Evolutionary conservation across 53 echinoderm and acorn worm species (phyloP).

Genomic region (Paracentrotus lividus): DNA sequence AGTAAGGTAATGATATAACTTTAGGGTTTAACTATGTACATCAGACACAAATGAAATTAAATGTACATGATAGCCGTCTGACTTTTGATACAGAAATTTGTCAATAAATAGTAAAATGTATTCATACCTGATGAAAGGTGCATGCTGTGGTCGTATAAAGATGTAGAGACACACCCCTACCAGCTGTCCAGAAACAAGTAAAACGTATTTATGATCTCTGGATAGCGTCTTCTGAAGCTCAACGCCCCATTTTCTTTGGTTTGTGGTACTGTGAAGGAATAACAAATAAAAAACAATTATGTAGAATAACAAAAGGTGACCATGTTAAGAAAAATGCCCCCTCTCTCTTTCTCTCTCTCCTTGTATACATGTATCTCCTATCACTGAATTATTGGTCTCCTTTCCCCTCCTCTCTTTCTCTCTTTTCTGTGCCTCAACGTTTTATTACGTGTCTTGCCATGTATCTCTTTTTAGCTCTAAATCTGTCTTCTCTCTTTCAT

Average conservation of each 20-base stretch:
- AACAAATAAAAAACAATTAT: not conserved
- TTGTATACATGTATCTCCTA: not conserved
- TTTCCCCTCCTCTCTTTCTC: not conserved
- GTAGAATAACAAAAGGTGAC: not conserved
- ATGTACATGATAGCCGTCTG: too few relatives aligned
- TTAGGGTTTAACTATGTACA: too few relatives aligned
- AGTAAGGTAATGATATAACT: too few relatives aligned
- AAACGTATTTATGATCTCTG: constrained; percentile 88
- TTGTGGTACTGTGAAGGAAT: constrained; percentile 72
- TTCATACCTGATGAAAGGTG: constrained; percentile 87
- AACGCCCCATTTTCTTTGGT: constrained; percentile 89
- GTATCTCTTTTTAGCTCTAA: not conserved
- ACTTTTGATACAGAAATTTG: too few relatives aligned
- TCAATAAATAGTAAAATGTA: not conserved
- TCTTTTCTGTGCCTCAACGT: not conserved
- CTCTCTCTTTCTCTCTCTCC: too few relatives aligned
- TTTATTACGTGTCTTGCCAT: too few relatives aligned
- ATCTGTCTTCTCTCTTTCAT: too few relatives aligned
- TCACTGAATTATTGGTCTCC: not conserved
- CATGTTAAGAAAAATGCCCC: too few relatives aligned
- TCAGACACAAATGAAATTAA: too few relatives aligned
- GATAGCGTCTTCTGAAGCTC: constrained; percentile 92
- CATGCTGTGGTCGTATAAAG: constrained; percentile 89
- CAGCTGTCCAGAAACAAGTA: constrained; percentile 87
- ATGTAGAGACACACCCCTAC: constrained; percentile 92